Percentiles rank a stretch among this genome's conserved stretches.
Evolutionary conservation across 1,140 invertebrate genomes (phyloP).

Genomic region (Gryllus bimaculatus): DNA sequence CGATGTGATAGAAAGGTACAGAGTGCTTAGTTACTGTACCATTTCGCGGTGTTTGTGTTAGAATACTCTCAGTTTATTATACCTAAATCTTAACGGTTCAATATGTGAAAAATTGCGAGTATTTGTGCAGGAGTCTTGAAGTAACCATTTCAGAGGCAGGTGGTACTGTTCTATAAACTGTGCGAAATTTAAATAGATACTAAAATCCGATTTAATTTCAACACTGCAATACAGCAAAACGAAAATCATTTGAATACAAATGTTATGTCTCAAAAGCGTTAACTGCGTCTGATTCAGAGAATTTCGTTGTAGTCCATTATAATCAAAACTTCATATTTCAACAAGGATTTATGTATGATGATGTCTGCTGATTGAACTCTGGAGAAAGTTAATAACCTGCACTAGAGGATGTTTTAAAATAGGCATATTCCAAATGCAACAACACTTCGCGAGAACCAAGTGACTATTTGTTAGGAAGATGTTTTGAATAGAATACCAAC

Average conservation of each 20-base stretch:
- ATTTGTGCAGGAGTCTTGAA: neutral
- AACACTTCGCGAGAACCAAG: neutral
- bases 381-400: neutral
- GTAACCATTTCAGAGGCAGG: neutral
- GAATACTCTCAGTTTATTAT: neutral
- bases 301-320: neutral
- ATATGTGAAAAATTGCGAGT: neutral
- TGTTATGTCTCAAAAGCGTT: neutral
- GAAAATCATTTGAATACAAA: neutral
- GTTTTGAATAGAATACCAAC: neutral
- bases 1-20: neutral
- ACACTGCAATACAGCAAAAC: neutral
- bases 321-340: neutral
- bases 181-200: neutral
- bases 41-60: neutral
- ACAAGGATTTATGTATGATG: conserved; percentile 11
- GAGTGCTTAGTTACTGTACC: neutral
- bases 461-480: neutral
- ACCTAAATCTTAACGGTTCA: neutral
- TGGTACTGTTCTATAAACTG: neutral
- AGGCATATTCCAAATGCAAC: neutral
- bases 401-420: neutral
- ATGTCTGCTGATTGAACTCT: neutral
- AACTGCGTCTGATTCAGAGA: neutral
- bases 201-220: neutral